phyloP scores from a whole-genome alignment of 2,113 vertebrate genomes.

The Alosa alosa region DNA sequence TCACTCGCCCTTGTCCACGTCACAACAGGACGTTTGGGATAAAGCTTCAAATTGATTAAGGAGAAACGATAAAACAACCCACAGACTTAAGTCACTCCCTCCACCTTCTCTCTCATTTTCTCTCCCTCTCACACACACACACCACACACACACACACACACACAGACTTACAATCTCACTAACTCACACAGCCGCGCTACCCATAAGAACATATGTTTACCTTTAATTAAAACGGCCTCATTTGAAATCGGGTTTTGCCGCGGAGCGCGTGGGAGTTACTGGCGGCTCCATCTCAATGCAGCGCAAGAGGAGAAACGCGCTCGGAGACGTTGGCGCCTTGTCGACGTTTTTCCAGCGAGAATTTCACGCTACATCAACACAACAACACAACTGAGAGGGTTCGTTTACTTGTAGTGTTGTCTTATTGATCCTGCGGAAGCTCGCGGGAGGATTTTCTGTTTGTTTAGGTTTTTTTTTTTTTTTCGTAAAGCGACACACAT shows the following conservation, averaged over 20 bases:
- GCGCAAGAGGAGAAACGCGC: constrained; percentile 32
- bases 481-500: constrained; percentile 27
- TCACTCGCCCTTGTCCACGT: neutral
- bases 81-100: too few relatives aligned
- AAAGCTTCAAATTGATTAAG: too few relatives aligned
- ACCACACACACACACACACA: neutral
- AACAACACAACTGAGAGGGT: too few relatives aligned
- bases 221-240: constrained; percentile 9
- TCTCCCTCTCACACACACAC: too few relatives aligned
- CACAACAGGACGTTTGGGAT: neutral
- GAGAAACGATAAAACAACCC: neutral
- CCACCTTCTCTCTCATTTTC: too few relatives aligned
- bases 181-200: neutral
- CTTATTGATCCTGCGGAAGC: too few relatives aligned
- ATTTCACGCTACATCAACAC: neutral
- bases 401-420: neutral
- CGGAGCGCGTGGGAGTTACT: constrained; percentile 45
- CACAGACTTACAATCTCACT: neutral
- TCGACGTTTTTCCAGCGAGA: constrained; percentile 30
- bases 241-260: constrained; percentile 23
- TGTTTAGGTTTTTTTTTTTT: constrained; percentile 15
- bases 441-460: constrained; percentile 1
- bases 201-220: neutral
- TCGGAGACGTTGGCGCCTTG: constrained; percentile 33
- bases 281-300: constrained; percentile 25